A percentile compares a stretch with the other conserved stretches of the same genome.
Evolutionary conservation across 2,113 vertebrate genomes (phyloP).

Genomic region (Psilopsiagon aurifrons): DNA sequence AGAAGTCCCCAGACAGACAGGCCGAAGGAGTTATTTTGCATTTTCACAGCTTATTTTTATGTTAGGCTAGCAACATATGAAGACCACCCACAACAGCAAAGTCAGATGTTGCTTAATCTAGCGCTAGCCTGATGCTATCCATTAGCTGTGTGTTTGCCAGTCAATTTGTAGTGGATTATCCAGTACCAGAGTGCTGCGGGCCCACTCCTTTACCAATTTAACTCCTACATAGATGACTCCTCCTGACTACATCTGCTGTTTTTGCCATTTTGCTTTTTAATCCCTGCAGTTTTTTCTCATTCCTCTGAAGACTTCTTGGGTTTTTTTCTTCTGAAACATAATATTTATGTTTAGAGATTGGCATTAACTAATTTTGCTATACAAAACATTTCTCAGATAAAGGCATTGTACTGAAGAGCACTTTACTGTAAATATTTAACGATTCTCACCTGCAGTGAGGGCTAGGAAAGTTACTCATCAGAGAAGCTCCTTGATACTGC

Average conservation of each 20-base stretch:
- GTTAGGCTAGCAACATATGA: slow-evolving; percentile 57
- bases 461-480: slow-evolving; percentile 31
- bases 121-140: slow-evolving; percentile 21
- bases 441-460: slow-evolving; percentile 29
- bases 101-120: slow-evolving; percentile 36
- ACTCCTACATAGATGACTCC: neutral
- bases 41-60: slow-evolving; percentile 53
- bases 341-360: slow-evolving; percentile 44
- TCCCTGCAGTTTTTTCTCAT: neutral
- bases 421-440: slow-evolving; percentile 51
- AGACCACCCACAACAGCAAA: slow-evolving; percentile 50
- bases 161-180: slow-evolving; percentile 5
- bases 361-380: slow-evolving; percentile 10
- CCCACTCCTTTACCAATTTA: neutral
- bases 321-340: slow-evolving; percentile 15
- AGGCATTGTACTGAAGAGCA: neutral
- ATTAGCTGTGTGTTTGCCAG: slow-evolving; percentile 29
- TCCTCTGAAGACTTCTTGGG: neutral
- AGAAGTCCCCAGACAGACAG: slow-evolving; percentile 30
- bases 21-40: slow-evolving; percentile 29
- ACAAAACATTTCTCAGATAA: slow-evolving; percentile 5
- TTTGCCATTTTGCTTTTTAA: slow-evolving; percentile 21
- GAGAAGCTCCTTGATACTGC: slow-evolving; percentile 37
- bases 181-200: neutral
- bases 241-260: slow-evolving; percentile 31